Base-by-base conservation (phyloP, 2,888 invertebrate genomes). In the Temnothorax rugatulus region DNA sequence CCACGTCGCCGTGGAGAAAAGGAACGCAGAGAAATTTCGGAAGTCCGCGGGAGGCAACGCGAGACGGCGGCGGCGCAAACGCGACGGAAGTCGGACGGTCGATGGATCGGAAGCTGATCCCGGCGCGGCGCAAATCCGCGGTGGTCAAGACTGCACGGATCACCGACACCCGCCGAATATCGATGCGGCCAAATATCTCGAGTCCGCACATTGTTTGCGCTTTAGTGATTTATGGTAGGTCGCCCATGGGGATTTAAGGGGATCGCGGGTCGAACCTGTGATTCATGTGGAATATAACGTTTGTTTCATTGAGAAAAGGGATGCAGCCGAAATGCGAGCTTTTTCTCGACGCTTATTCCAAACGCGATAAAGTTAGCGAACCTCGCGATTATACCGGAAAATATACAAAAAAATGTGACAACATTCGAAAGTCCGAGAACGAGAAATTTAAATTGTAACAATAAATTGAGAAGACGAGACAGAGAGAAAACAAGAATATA, bases 121-220 rank as follows among this genome's bases (percentile, higher is more conserved):
- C 4, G 86, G 89, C 68, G 89, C 93, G 25, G 85, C 92, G 11
- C 95, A 95, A 89, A 90, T 91, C 69, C 93, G 96, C 18, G 96
- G 96, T n/a, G 95, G 95, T 13, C 96, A 96, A 92, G 94, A 95
- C 89, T 96, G 96, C 88, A 92, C 93, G 77, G 94, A 95, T 90
- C 89, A 87, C 44, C 92, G 91, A 73, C 94, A 94, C 38, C 95
- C 95, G 0, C 83, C 93, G 5, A 88, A 94, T 81, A 91, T 93
- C 8, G 91, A 95, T 87, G 93, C 95, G 7, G 92, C 93, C 29
- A 94, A 93, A 18, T 95, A 95, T 89, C 95, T 95, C 76, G 95
- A 95, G 83, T 96, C 95, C 81, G 94, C 95, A 2, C 96, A 96
- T 88, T 96, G 96, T 87, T 92, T 96, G 21, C 94, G 95, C 63